Percentiles rank a stretch among this genome's conserved stretches.
Evolutionary conservation across 2,113 vertebrate genomes (phyloP).

Genomic region (Taurulus bubalis): DNA sequence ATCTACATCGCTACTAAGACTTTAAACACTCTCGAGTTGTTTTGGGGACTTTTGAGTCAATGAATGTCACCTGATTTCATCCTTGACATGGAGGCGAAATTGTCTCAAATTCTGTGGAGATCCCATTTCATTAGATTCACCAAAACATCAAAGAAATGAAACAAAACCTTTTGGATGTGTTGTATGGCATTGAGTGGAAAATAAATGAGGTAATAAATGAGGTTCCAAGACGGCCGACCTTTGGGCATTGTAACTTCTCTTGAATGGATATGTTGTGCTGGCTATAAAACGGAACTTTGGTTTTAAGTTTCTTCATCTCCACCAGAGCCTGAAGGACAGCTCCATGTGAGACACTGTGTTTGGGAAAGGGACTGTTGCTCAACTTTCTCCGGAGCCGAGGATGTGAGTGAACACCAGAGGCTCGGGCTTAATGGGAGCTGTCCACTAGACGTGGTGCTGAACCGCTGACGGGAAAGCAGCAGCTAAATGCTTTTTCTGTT

Average conservation of each 20-base stretch:
- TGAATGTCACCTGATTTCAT: not conserved
- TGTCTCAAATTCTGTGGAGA: not conserved
- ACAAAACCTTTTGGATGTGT: not conserved
- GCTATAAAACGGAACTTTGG: not conserved
- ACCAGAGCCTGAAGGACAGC: not conserved
- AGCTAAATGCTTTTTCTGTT: constrained; percentile 5
- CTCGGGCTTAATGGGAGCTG: constrained; percentile 42
- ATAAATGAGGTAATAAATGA: not conserved
- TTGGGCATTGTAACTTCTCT: constrained; percentile 3
- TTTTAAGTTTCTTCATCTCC: not conserved
- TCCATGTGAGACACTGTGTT: not conserved
- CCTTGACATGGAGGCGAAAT: constrained; percentile 1
- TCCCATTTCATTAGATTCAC: not conserved
- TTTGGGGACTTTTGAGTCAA: not conserved
- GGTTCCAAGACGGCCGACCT: not conserved
- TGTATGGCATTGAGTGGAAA: not conserved
- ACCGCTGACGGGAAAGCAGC: constrained; percentile 14
- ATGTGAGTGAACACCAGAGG: not conserved
- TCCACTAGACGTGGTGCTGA: constrained; percentile 56
- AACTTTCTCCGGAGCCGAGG: not conserved
- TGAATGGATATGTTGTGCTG: not conserved
- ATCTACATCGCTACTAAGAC: not conserved
- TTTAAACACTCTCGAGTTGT: not conserved
- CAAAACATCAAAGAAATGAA: constrained; percentile 8
- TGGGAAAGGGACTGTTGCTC: not conserved